Percentiles rank a stretch among this genome's conserved stretches.
These are phyloP conservation scores for Rhadina sibilatrix DNA, from an alignment of 2,113 vertebrate genomes.

Conservation along the genomic window DNA sequence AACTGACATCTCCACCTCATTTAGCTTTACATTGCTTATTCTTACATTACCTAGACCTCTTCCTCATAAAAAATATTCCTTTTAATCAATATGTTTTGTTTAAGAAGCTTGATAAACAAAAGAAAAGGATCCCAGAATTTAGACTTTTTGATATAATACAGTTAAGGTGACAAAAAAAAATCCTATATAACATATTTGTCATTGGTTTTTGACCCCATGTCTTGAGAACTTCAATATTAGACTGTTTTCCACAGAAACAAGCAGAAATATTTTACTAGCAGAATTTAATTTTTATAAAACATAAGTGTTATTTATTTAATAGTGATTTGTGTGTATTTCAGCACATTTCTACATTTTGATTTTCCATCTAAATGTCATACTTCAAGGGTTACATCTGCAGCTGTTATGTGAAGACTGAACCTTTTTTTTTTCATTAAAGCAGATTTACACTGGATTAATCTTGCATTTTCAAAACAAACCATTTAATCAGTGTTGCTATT, in stretches of 20 bases:
- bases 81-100: not conserved
- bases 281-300: not conserved
- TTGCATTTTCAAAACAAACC: not conserved
- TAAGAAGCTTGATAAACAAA: not conserved
- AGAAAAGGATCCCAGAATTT: not conserved
- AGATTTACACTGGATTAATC: constrained; percentile 39
- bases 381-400: constrained; percentile 6
- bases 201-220: not conserved
- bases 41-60: not conserved
- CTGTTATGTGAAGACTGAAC: not conserved
- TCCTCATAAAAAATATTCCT: not conserved
- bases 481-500: constrained; percentile 30
- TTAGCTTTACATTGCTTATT: not conserved
- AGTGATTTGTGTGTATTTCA: not conserved
- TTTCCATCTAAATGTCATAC: constrained; percentile 26
- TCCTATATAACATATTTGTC: not conserved
- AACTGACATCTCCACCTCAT: no score
- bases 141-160: not conserved
- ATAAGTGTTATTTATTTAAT: not conserved
- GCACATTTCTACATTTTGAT: not conserved
- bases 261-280: not conserved
- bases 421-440: constrained; percentile 27
- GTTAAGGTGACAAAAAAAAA: not conserved
- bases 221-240: not conserved
- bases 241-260: not conserved